Conservation (phyloP, 2,888 invertebrate species). For the Pyrocoelia pectoralis region DNA sequence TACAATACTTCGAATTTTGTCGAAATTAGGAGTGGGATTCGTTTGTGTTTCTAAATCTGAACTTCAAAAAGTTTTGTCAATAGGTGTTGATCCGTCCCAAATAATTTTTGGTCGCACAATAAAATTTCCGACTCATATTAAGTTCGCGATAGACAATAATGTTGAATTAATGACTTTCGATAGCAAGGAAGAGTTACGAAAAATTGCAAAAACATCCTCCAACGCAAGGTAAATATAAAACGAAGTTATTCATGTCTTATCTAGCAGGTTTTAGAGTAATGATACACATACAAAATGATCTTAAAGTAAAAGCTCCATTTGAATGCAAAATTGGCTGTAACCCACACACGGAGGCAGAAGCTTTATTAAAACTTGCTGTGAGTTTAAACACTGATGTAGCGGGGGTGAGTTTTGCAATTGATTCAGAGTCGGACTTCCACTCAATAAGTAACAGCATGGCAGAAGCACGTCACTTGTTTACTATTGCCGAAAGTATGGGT, state of each 20-base stretch:
- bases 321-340: slow-evolving; percentile 97
- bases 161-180: slow-evolving; percentile 92
- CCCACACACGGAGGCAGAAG: slow-evolving; percentile 76
- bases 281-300: neutral
- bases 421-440: slow-evolving; percentile 87
- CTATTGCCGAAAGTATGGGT: slow-evolving; percentile 74
- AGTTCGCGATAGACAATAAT: slow-evolving; percentile 77
- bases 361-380: slow-evolving; percentile 76
- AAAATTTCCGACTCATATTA: slow-evolving; percentile 90
- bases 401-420: slow-evolving; percentile 92
- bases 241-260: neutral
- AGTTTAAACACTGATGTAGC: slow-evolving; percentile 77
- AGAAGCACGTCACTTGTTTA: slow-evolving; percentile 73
- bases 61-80: slow-evolving; percentile 79
- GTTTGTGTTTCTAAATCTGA: slow-evolving; percentile 97
- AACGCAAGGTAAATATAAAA: slow-evolving; percentile 73
- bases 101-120: slow-evolving; percentile 97
- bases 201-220: too few species aligned
- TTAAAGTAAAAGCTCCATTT: slow-evolving; percentile 57
- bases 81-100: slow-evolving; percentile 78
- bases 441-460: slow-evolving; percentile 84
- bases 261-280: neutral
- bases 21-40: slow-evolving; percentile 89
- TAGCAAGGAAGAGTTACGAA: slow-evolving; percentile 90
- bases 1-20: slow-evolving; percentile 82